Conservation (phyloP, 2,888 invertebrate genomes). For the Lithosia quadra region DNA sequence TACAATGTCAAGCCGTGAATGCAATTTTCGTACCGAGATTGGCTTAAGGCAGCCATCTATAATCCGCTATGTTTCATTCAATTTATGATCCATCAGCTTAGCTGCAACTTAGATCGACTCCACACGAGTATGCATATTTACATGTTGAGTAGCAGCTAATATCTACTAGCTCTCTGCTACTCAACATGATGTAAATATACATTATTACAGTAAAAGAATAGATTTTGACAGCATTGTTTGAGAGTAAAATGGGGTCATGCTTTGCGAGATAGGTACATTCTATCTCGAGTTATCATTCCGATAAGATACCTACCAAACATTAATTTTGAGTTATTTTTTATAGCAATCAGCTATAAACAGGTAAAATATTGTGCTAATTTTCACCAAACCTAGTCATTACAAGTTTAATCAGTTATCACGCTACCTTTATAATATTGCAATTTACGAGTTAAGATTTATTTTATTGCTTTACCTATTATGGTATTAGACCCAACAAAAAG, state of each 20-base stretch:
- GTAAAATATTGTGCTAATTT: too few species aligned
- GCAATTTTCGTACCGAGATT: constrained; percentile 1
- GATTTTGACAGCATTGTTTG: constrained; percentile 6
- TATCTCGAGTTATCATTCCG: constrained; percentile 11
- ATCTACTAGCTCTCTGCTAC: too few species aligned
- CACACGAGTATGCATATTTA: background rate
- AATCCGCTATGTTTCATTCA: background rate
- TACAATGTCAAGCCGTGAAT: background rate
- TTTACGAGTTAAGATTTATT: too few species aligned
- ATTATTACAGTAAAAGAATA: background rate
- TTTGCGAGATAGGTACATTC: constrained; percentile 4
- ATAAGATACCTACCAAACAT: constrained; percentile 4
- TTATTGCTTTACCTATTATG: too few species aligned
- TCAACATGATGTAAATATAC: too few species aligned
- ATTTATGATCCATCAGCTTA: background rate
- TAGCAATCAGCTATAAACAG: background rate
- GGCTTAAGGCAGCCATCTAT: background rate
- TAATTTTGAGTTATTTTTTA: constrained; percentile 1
- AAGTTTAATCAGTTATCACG: too few species aligned
- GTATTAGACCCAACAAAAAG: background rate
- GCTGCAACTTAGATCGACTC: background rate
- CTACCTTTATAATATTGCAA: too few species aligned
- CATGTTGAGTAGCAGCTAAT: too few species aligned
- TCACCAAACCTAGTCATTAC: too few species aligned
- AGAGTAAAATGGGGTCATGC: constrained; percentile 10